phyloP scores from a whole-genome alignment of 1,140 invertebrate species.

The Zophobas morio region DNA sequence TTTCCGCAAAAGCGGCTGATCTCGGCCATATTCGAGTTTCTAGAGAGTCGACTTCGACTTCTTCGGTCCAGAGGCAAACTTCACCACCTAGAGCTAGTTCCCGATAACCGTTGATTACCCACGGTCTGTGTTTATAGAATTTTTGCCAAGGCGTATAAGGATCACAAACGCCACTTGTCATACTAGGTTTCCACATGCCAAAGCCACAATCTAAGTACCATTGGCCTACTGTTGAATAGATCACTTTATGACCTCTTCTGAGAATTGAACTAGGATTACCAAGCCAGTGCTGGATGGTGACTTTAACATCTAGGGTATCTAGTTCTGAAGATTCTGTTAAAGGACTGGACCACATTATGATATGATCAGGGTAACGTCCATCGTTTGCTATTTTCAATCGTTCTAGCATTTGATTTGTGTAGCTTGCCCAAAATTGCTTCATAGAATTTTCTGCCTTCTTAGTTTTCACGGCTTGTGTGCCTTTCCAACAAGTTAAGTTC shows the following conservation, averaged over 20 bases:
- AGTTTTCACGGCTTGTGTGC: conserved; percentile 71
- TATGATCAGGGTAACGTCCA: conserved; percentile 73
- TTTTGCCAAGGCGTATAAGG: conserved; percentile 87
- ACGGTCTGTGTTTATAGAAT: conserved; percentile 84
- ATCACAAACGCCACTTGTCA: conserved; percentile 78
- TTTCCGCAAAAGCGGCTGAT: conserved; percentile 76
- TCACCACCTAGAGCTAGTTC: conserved; percentile 75
- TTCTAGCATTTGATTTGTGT: conserved; percentile 76
- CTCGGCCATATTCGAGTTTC: conserved; percentile 81
- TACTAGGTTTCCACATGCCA: conserved; percentile 80
- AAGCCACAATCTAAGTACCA: conserved; percentile 90
- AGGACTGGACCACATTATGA: conserved; percentile 84
- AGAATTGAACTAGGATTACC: conserved; percentile 78
- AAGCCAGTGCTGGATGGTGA: conserved; percentile 82
- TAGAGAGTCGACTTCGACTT: conserved; percentile 72
- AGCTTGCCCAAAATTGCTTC: conserved; percentile 80
- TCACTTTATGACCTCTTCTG: conserved; percentile 79
- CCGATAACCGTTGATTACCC: conserved; percentile 67
- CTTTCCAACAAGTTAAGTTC: conserved; percentile 78
- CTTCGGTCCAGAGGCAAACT: conserved; percentile 81
- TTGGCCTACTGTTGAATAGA: conserved; percentile 85
- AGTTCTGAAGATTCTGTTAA: conserved; percentile 72
- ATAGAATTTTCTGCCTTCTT: conserved; percentile 75
- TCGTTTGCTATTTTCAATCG: conserved; percentile 77
- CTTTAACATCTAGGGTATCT: conserved; percentile 69